Conservation (phyloP, 2,888 invertebrate species). For the Leptopilina syphax region DNA sequence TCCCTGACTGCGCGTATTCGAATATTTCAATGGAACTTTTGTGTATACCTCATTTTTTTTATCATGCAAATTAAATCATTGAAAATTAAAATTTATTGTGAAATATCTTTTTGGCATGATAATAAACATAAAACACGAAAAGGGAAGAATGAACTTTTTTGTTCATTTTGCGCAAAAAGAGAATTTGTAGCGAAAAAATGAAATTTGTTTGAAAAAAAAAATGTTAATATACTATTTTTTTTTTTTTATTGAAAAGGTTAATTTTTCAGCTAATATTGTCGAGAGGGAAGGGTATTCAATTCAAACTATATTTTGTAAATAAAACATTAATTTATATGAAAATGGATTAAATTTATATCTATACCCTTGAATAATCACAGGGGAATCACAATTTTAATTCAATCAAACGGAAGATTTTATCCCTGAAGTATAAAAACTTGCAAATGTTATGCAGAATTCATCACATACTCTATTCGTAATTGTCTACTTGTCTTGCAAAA, state of each 20-base stretch:
- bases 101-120: background rate
- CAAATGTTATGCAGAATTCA: background rate
- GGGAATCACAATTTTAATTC: background rate
- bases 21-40: background rate
- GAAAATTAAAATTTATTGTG: background rate
- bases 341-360: too few species aligned
- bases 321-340: too few species aligned
- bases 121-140: background rate
- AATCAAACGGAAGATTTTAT: conserved; percentile 3
- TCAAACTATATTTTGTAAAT: too few species aligned
- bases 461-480: too few species aligned
- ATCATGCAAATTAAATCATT: background rate
- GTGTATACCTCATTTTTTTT: background rate
- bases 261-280: too few species aligned
- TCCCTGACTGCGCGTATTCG: background rate
- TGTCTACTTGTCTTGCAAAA: background rate
- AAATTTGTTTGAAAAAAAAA: too few species aligned
- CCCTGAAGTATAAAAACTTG: background rate
- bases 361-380: background rate
- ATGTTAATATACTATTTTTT: too few species aligned
- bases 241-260: too few species aligned
- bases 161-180: too few species aligned
- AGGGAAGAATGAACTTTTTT: background rate
- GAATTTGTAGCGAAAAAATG: too few species aligned
- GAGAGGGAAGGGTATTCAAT: too few species aligned